Base-by-base conservation (phyloP, 1,140 invertebrate genomes). In the Delia radicum region DNA sequence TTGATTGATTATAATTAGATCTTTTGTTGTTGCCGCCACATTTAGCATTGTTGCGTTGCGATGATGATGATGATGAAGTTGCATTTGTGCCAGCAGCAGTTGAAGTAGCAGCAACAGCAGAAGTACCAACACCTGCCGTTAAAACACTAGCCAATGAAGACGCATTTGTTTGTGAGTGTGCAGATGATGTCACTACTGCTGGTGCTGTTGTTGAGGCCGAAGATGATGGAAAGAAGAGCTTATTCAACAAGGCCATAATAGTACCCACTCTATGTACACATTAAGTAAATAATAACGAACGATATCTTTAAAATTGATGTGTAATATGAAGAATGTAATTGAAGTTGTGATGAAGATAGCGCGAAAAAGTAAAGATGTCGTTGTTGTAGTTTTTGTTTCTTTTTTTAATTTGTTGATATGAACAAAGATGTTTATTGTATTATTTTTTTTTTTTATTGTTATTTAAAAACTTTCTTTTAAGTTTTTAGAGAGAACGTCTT, bases 211-310 rank as follows among this genome's bases (percentile, higher is more conserved):
- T 4, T 62, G 55, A 13, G 18, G 82, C 37, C 75, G 83, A 74
- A 78, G 82, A 78, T 78, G 83, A 81, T 78, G 83, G 83, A 80
- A 85, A 85, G 78, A 85, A 85, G 74, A 85, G 83, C 82, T 85
- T 85, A 78, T 85, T 85, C 81, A 85, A 81, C 79, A 85, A 78
- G 79, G 83, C 83, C 83, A 85, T 85, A 85, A 48, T 76, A 61
- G 18, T 67, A 15, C 8, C 3, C 8, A 26, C 24, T 15, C 8
- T 21, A 29, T 37, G 13, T 18, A 31, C 12, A n/a, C 15, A 67
- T 63, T 26, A 5, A 48, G 42, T n/a, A 48, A 1, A 48, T 48
- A 48, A 4, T 15, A 15, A 48, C n/a, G 15, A 48, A 4, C 42
- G 15, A 5, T 33, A 48, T 15, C 42, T 48, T 10, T 48, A n/a